Percentiles rank a stretch among this genome's conserved stretches.
Evolutionary conservation across 2,113 vertebrate genomes (phyloP).

Genomic region (Rhagologus leucostigma): DNA sequence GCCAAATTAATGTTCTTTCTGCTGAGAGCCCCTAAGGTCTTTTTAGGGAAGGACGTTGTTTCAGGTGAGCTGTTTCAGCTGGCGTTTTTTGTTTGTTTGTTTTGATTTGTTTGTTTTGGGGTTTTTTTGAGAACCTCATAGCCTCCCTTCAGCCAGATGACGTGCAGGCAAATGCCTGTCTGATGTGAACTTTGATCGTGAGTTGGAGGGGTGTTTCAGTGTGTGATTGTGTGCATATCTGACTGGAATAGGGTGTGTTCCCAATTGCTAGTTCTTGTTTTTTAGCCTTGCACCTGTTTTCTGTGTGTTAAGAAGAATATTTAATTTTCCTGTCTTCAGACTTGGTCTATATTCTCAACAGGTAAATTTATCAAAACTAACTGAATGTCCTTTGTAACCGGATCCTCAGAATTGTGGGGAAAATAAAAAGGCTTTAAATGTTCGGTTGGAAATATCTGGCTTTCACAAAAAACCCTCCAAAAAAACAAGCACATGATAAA

Average conservation of each 20-base stretch:
- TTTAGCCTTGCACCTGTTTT: not conserved
- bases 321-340: not conserved
- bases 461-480: not conserved
- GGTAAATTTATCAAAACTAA: not conserved
- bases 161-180: not conserved
- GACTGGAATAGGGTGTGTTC: not conserved
- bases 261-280: not conserved
- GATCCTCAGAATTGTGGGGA: not conserved
- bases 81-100: not conserved
- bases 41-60: not conserved
- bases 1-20: not conserved
- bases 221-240: not conserved
- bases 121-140: not conserved
- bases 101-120: too few relatives aligned
- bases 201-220: not conserved
- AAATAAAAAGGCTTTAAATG: not conserved
- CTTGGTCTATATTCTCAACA: not conserved
- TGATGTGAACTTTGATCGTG: not conserved
- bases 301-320: not conserved
- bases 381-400: not conserved
- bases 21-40: not conserved
- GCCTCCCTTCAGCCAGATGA: not conserved
- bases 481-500: not conserved
- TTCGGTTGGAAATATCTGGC: not conserved
- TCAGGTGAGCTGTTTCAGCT: not conserved